Evolutionary conservation across 2,888 invertebrate species (phyloP).

Genomic region (Dicyrtoma fusca): DNA sequence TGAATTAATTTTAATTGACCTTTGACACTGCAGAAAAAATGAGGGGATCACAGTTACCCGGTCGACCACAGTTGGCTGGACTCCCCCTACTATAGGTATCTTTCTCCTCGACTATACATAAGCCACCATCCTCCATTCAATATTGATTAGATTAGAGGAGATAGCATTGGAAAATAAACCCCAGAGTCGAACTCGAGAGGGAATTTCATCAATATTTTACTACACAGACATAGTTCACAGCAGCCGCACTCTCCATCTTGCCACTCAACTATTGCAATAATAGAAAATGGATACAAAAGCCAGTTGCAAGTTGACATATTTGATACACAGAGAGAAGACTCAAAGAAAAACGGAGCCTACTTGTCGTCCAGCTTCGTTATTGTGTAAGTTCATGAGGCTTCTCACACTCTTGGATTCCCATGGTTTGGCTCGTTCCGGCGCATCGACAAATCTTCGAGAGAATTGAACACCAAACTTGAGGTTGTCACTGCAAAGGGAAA

Average conservation of each 20-base stretch:
- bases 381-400: slow-evolving; percentile 65
- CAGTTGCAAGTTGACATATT: background rate
- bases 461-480: slow-evolving; percentile 65
- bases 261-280: background rate
- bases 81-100: no score
- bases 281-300: slow-evolving; percentile 6
- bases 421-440: slow-evolving; percentile 62
- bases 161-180: slow-evolving; percentile 20
- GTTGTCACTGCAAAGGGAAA: slow-evolving; percentile 61
- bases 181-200: background rate
- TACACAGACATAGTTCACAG: background rate
- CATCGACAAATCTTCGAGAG: slow-evolving; percentile 65
- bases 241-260: background rate
- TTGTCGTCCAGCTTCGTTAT: slow-evolving; percentile 65
- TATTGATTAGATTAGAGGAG: slow-evolving; percentile 22
- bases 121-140: slow-evolving; percentile 3
- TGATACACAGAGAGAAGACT: background rate
- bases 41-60: no score
- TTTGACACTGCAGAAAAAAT: no score
- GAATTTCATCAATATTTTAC: background rate
- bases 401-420: slow-evolving; percentile 60
- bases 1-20: no score
- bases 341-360: slow-evolving; percentile 58
- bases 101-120: no score
- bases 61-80: no score